Evolutionary conservation across 2,113 vertebrate genomes (phyloP).

Genomic region (Centropus bengalensis): DNA sequence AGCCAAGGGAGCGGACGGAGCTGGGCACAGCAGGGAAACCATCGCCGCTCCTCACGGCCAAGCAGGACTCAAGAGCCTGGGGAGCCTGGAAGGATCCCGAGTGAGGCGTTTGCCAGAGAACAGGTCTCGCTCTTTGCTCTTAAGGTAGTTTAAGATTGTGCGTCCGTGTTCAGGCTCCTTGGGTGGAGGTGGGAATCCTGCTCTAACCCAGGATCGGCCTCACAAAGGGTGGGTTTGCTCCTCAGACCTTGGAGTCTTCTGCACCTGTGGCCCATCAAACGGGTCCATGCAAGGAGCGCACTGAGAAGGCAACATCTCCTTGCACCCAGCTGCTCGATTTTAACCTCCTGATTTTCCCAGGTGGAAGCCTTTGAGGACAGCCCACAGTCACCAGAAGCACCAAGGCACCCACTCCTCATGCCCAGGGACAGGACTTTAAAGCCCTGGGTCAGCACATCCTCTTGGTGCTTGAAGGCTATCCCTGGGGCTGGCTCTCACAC

Average conservation of each 20-base stretch:
- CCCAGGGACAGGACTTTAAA: not conserved
- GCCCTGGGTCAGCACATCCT: not conserved
- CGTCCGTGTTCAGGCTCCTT: accelerated
- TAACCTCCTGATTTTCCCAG: not conserved
- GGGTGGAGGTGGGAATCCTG: not conserved
- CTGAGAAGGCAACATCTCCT: not conserved
- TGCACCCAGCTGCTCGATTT: not conserved
- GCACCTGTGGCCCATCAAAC: not conserved
- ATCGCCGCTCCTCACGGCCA: accelerated
- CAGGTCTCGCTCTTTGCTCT: not conserved
- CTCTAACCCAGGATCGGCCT: not conserved
- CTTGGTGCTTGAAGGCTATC: not conserved
- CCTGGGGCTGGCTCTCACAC: not conserved
- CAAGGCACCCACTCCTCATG: accelerated
- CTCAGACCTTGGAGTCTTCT: not conserved
- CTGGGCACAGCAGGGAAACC: not conserved
- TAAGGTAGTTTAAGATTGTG: accelerated
- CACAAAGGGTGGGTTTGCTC: not conserved
- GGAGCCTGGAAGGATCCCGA: not conserved
- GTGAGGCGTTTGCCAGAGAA: not conserved
- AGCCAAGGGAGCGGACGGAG: not conserved
- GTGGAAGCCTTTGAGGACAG: not conserved
- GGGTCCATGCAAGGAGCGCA: not conserved
- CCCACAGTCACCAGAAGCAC: not conserved
- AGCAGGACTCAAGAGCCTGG: not conserved